Evolutionary conservation across 1,140 invertebrate genomes (phyloP).

Genomic region (Aradophagus sp.): DNA sequence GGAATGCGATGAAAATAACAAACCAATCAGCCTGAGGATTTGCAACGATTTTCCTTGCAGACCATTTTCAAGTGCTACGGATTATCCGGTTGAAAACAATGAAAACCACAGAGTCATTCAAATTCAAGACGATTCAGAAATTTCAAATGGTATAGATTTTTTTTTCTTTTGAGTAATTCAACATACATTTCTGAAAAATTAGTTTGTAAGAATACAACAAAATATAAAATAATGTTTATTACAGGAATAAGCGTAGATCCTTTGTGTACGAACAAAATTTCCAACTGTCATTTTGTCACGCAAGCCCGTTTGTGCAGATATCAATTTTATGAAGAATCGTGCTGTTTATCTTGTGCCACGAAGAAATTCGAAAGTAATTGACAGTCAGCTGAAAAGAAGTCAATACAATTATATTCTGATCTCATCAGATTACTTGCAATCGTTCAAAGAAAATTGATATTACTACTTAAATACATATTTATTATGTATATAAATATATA

Average conservation of each 20-base stretch:
- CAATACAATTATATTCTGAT: too few relatives aligned
- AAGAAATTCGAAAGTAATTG: constrained; percentile 62
- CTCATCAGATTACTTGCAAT: too few relatives aligned
- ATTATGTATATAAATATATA: not conserved
- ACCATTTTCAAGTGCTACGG: constrained; percentile 15
- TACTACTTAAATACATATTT: too few relatives aligned
- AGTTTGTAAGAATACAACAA: not conserved
- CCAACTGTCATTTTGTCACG: constrained; percentile 84
- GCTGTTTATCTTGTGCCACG: constrained; percentile 81
- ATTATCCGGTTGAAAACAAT: constrained; percentile 34
- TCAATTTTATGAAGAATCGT: constrained; percentile 85
- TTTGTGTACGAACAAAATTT: constrained; percentile 82
- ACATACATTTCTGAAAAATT: not conserved
- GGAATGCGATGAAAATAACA: constrained; percentile 76
- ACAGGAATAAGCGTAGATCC: constrained; percentile 57
- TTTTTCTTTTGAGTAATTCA: not conserved
- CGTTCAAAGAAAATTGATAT: too few relatives aligned
- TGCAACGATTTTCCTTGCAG: constrained; percentile 80
- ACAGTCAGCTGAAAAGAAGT: not conserved
- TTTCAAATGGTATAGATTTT: constrained; percentile 55
- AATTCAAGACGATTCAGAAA: constrained; percentile 61
- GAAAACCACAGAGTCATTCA: constrained; percentile 58
- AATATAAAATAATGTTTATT: constrained; percentile 16
- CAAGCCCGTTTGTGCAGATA: constrained; percentile 87
- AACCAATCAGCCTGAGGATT: constrained; percentile 75